Percentiles rank a stretch among this genome's conserved stretches.
Evolutionary conservation across 2,888 invertebrate genomes (phyloP).

Genomic region (Incurvaria masculella): DNA sequence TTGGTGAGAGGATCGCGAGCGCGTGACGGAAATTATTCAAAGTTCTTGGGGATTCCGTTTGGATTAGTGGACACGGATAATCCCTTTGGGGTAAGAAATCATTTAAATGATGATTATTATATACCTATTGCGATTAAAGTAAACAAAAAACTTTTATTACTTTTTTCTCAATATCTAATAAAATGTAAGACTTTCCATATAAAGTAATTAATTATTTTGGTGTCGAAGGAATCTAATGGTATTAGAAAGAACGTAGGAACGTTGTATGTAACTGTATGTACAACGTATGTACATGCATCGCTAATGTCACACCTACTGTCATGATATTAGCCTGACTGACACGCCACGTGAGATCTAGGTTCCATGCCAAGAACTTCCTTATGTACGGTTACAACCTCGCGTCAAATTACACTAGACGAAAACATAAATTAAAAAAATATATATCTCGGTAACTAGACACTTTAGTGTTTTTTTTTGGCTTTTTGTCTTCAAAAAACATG

Average conservation of each 20-base stretch:
- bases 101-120: background rate
- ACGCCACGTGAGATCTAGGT: too few relatives aligned
- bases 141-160: background rate
- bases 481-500: too few relatives aligned
- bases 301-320: too few relatives aligned
- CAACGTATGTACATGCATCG: too few relatives aligned
- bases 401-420: too few relatives aligned
- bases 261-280: background rate
- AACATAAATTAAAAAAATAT: too few relatives aligned
- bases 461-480: too few relatives aligned
- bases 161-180: background rate
- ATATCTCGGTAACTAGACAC: too few relatives aligned
- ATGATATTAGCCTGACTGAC: too few relatives aligned
- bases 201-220: background rate
- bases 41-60: slow-evolving; percentile 44
- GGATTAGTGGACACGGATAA: slow-evolving; percentile 33
- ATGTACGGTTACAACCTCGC: too few relatives aligned
- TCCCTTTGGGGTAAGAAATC: slow-evolving; percentile 44
- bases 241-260: background rate
- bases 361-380: too few relatives aligned
- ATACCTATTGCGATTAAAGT: background rate
- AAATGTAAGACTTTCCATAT: too few relatives aligned
- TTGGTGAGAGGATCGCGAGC: slow-evolving; percentile 37
- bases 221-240: background rate
- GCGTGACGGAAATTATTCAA: slow-evolving; percentile 36